Percentiles rank a stretch among this genome's conserved stretches.
Conservation (phyloP, 2,888 invertebrate species). For the Pachymerium ferrugineum region DNA sequence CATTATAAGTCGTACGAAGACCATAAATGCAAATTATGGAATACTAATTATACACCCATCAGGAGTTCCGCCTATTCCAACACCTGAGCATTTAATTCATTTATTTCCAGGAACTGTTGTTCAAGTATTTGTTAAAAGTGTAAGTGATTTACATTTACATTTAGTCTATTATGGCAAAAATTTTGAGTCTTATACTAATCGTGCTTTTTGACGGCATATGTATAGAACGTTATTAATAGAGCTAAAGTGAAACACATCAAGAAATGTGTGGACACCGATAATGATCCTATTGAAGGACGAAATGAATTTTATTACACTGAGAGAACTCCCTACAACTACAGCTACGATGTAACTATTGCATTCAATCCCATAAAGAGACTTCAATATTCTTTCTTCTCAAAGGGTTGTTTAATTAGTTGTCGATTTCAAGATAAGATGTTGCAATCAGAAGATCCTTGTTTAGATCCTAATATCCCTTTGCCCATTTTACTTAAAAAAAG, state of each 20-base stretch:
- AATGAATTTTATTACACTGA: background rate
- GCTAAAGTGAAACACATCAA: background rate
- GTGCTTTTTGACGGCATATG: no score
- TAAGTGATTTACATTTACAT: background rate
- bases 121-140: slow-evolving; percentile 20
- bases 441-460: background rate
- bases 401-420: background rate
- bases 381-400: background rate
- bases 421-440: background rate
- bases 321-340: background rate
- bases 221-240: background rate
- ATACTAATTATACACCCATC: slow-evolving; percentile 16
- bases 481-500: background rate
- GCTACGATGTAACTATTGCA: background rate
- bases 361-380: no score
- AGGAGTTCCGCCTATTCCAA: background rate
- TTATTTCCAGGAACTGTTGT: background rate
- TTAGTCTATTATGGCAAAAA: background rate
- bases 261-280: background rate
- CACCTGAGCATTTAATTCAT: background rate
- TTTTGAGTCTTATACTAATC: background rate
- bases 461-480: background rate
- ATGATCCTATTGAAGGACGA: background rate
- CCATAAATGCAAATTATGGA: background rate
- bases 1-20: background rate